These are phyloP conservation scores for Echiichthys vipera DNA, from an alignment of 2,797 vertebrate genomes.

Conservation along the genomic window DNA sequence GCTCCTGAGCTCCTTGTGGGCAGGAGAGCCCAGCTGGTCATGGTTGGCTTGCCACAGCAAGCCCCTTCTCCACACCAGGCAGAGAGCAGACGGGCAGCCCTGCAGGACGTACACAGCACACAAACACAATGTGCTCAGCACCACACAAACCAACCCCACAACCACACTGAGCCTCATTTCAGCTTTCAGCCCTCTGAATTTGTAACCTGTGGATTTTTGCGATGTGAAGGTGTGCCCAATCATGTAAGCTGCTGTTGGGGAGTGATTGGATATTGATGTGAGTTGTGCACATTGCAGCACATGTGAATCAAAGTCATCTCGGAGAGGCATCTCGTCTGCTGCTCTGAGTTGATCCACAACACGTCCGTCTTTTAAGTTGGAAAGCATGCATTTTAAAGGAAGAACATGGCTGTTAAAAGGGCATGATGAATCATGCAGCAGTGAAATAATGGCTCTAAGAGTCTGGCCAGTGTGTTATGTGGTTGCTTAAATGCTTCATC, in stretches of 20 bases:
- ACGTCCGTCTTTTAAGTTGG: conserved; percentile 46
- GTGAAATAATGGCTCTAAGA: conserved; percentile 53
- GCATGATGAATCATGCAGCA: conserved; percentile 75
- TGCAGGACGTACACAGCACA: conserved; percentile 53
- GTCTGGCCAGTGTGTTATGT: conserved; percentile 8
- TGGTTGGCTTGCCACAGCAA: conserved; percentile 63
- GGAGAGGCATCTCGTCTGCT: conserved; percentile 18
- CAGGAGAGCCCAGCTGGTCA: conserved; percentile 74
- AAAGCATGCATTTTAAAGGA: conserved; percentile 68
- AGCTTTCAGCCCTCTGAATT: conserved; percentile 24
- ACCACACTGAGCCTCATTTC: conserved; percentile 37
- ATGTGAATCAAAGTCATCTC: conserved; percentile 43
- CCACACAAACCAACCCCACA: conserved; percentile 7
- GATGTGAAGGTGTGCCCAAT: conserved; percentile 48
- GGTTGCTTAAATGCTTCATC: conserved; percentile 27
- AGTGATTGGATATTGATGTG: conserved; percentile 65
- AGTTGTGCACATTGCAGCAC: conserved; percentile 51
- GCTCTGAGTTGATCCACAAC: conserved; percentile 30
- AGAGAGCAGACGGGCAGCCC: conserved; percentile 69
- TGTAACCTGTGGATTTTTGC: conserved; percentile 41
- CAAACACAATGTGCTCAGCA: conserved; percentile 32
- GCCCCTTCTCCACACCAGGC: conserved; percentile 64
- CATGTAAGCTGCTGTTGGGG: conserved; percentile 37
- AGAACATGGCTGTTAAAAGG: conserved; percentile 73
- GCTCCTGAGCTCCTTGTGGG: conserved; percentile 57